These are phyloP conservation scores for Patella ulyssiponensis DNA, from an alignment of 2,888 invertebrate genomes.

Conservation along the genomic window DNA sequence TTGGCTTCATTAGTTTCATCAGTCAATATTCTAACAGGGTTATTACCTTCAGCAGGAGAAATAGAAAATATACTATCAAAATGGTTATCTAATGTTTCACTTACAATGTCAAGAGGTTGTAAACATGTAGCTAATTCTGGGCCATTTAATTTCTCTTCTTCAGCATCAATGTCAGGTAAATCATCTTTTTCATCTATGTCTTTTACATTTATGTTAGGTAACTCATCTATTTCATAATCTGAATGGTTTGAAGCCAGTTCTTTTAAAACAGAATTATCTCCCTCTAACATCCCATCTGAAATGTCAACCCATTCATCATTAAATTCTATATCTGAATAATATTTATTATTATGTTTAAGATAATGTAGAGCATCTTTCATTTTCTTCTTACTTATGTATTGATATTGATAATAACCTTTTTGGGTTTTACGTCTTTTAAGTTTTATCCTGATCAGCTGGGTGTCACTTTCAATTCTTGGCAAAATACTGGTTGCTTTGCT, in stretches of 20 bases:
- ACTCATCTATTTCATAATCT: background rate
- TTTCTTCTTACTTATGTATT: background rate
- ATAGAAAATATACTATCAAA: slow-evolving; percentile 28
- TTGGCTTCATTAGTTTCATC: slow-evolving; percentile 26
- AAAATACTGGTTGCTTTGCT: background rate
- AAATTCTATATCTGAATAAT: slow-evolving; percentile 12
- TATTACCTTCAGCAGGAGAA: slow-evolving; percentile 35
- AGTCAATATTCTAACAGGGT: slow-evolving; percentile 24
- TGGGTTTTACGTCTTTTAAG: background rate
- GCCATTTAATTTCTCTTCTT: background rate
- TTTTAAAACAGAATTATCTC: background rate
- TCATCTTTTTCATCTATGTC: background rate
- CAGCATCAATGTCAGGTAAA: background rate
- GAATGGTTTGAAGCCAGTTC: background rate
- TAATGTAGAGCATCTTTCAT: background rate
- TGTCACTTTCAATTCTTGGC: background rate
- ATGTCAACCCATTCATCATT: slow-evolving; percentile 1
- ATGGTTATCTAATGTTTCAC: slow-evolving; percentile 27
- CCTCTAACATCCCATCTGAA: background rate
- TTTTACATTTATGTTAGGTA: background rate
- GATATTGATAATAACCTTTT: background rate
- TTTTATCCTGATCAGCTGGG: background rate
- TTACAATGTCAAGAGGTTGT: slow-evolving; percentile 32
- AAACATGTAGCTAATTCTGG: slow-evolving; percentile 29
- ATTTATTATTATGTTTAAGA: slow-evolving; percentile 9